A percentile compares a stretch with the other conserved stretches of the same genome.
Evolutionary conservation across 2,797 vertebrate genomes (phyloP).

Genomic region (Valencia hispanica): DNA sequence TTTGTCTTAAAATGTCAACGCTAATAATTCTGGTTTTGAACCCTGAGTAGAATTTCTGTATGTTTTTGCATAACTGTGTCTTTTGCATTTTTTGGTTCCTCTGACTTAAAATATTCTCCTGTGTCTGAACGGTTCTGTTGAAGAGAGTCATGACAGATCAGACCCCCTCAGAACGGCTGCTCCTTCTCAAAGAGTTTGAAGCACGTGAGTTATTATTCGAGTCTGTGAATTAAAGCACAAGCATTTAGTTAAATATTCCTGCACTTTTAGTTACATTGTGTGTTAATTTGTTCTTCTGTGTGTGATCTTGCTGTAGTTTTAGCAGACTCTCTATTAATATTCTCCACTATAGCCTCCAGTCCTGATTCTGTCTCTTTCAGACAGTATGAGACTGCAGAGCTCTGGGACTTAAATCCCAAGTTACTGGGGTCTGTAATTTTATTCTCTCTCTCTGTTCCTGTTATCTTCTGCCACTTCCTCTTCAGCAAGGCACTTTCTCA

Average conservation of each 20-base stretch:
- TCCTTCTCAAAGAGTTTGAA: constrained; percentile 82
- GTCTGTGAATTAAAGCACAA: constrained; percentile 16
- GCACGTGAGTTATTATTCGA: constrained; percentile 76
- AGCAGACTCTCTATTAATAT: constrained; percentile 64
- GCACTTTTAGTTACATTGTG: constrained; percentile 54
- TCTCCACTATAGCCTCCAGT: constrained; percentile 59
- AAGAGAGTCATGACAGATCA: constrained; percentile 80
- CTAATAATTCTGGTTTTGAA: neutral
- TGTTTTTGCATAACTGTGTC: neutral
- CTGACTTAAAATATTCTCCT: neutral
- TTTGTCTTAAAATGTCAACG: neutral
- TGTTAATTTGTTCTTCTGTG: constrained; percentile 7
- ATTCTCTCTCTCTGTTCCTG: constrained; percentile 33
- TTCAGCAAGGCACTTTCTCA: constrained; percentile 26
- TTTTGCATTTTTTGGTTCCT: neutral
- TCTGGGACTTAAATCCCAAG: constrained; percentile 66
- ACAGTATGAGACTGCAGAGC: constrained; percentile 54
- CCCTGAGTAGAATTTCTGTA: neutral
- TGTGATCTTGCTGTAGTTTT: constrained; percentile 33
- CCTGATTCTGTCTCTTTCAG: constrained; percentile 62
- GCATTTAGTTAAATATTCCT: constrained; percentile 57
- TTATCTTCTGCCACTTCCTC: constrained; percentile 41
- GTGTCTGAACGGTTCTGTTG: constrained; percentile 20
- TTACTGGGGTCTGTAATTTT: constrained; percentile 65
- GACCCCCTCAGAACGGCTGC: constrained; percentile 78